Evolutionary conservation across 2,797 vertebrate species (phyloP).

Genomic region (Melanogrammus aeglefinus): DNA sequence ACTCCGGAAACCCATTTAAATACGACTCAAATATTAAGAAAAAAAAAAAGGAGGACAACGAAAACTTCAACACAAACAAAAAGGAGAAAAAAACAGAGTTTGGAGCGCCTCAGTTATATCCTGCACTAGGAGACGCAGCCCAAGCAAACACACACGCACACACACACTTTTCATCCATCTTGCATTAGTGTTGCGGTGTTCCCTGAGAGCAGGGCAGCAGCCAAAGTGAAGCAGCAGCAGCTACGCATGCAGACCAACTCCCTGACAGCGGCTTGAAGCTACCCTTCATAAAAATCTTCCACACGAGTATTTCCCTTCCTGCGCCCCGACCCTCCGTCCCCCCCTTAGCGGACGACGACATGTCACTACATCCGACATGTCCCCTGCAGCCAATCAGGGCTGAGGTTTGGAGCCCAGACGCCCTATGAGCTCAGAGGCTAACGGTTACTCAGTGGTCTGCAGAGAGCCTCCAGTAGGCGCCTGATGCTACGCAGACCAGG

Average conservation of each 20-base stretch:
- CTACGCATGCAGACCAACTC: not conserved
- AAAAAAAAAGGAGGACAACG: not conserved
- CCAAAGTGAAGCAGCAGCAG: not conserved
- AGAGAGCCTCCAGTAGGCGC: too few relatives aligned
- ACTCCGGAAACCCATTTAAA: not conserved
- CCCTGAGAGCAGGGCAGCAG: not conserved
- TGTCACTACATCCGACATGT: not conserved
- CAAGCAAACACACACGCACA: too few relatives aligned
- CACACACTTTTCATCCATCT: not conserved
- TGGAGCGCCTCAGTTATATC: not conserved
- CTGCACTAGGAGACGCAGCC: not conserved
- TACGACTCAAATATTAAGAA: not conserved
- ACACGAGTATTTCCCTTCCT: not conserved
- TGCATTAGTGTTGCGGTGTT: not conserved
- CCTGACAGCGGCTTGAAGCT: not conserved
- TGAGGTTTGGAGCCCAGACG: too few relatives aligned
- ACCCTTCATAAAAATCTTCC: not conserved
- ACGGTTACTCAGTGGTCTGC: too few relatives aligned
- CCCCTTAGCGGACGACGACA: not conserved
- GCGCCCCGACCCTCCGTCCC: not conserved
- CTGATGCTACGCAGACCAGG: too few relatives aligned
- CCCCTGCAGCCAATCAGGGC: not conserved
- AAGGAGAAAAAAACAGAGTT: not conserved
- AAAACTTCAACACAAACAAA: not conserved
- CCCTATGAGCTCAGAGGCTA: too few relatives aligned